Evolutionary conservation across 2,888 invertebrate species (phyloP), one percentile per base, ranked within the genome.

Genomic region (Caenorhabditis sp.): DNA sequence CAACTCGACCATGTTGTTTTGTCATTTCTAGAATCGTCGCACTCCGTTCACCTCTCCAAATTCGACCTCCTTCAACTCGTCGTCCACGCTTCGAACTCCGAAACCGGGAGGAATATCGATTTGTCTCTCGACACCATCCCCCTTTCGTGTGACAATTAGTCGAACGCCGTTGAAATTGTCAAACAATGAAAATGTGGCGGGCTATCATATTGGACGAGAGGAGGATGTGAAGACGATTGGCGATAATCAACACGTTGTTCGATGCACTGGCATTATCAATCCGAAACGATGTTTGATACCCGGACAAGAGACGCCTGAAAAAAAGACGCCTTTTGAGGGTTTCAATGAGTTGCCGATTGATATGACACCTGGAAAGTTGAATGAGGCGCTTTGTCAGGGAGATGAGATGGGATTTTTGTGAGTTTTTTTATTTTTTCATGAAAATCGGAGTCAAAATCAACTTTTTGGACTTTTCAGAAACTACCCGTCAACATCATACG

Each of bases 111-210:
- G 62, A 19, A 68, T 62, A 36, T 55, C 62, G 1, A 62, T 62
- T 36, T 54, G 62, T 3, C 65, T 68, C 37, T 66, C 73, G 0
- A 64, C 68, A 27, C 68, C 73, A 8, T 69, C 68, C 1, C 65
- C 73, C 4, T 67, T 73, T 43, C 66, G 64, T 58, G 54, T 67
- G 1, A 65, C 68, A 2, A 61, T 67, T 51, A 67, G 67, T 26
- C 67, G 67, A 58, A 67, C 72, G n/a, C 73, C 73, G 17, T 43
- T 73, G 14, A 73, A 68, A 26, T 62, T 68, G 57, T 73, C 73
- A n/a, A 73, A 73, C 27, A 66, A 62, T n/a, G 68, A 73, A 14
- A 73, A 73, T 68, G 66, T 66, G 4, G 60, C 73, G 2, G 69
- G 63, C 6, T 63, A 63, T 51, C 71, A 71, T 14, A 71, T 71